Percentiles rank a stretch among this genome's conserved stretches.
Evolutionary conservation across 2,797 vertebrate genomes (phyloP).

Genomic region (Momotus momota): DNA sequence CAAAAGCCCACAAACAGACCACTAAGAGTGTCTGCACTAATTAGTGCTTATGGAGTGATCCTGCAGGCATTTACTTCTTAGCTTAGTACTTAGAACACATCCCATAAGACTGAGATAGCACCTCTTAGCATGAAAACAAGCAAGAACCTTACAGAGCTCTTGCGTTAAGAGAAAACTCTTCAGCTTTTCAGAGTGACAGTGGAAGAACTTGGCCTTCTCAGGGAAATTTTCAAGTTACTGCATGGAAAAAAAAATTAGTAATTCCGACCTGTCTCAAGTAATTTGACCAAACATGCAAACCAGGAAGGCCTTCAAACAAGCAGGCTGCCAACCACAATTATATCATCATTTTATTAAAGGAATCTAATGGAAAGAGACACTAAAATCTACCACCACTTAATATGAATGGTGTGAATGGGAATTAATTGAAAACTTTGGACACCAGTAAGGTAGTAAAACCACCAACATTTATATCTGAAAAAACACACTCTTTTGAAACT

Average conservation of each 20-base stretch:
- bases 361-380: not conserved
- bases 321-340: not conserved
- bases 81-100: not conserved
- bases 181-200: not conserved
- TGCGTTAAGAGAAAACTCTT: not conserved
- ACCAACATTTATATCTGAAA: not conserved
- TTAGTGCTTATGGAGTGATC: not conserved
- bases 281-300: not conserved
- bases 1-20: not conserved
- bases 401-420: not conserved
- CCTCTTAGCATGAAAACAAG: not conserved
- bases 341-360: not conserved
- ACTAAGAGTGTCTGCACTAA: not conserved
- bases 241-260: not conserved
- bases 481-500: not conserved
- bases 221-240: not conserved
- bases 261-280: not conserved
- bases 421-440: not conserved
- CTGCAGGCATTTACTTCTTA: constrained; percentile 6
- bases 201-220: not conserved
- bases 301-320: not conserved
- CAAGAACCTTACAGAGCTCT: not conserved
- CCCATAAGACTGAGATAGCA: not conserved
- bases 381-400: not conserved
- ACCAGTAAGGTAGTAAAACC: not conserved